A percentile compares a stretch with the other conserved stretches of the same genome.
Conservation (phyloP, 2,113 vertebrate species). For the Clupea harengus region DNA sequence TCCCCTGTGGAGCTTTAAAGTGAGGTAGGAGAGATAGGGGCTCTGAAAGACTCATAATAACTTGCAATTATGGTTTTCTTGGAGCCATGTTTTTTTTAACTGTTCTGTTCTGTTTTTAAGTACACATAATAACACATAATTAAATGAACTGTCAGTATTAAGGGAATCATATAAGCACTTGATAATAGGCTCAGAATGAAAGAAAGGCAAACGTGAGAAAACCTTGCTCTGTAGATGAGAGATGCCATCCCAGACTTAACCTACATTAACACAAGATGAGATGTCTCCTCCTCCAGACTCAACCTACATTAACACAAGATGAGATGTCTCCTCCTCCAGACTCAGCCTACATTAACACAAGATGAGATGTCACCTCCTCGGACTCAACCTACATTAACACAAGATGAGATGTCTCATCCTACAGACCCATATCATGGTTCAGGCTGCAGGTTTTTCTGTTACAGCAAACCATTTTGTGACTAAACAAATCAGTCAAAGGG, state of each 20-base stretch:
- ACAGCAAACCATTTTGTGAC: neutral
- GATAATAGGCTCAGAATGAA: neutral
- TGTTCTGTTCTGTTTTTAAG: neutral
- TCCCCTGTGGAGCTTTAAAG: neutral
- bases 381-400: neutral
- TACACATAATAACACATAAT: neutral
- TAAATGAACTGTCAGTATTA: neutral
- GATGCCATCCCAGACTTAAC: neutral
- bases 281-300: too few relatives aligned
- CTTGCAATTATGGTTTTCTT: neutral
- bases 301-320: too few relatives aligned
- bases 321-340: too few relatives aligned
- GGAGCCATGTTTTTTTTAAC: neutral
- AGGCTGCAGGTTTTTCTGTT: neutral
- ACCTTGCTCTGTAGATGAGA: neutral
- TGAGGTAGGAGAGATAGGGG: neutral
- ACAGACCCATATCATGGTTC: neutral
- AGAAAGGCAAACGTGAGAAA: neutral
- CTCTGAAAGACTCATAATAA: neutral
- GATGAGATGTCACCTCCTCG: too few relatives aligned
- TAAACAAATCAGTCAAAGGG: neutral
- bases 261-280: neutral
- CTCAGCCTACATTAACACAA: too few relatives aligned
- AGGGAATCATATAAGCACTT: neutral
- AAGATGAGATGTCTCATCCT: neutral